A percentile compares a stretch with the other conserved stretches of the same genome.
Conservation (phyloP, 2,797 vertebrate genomes). For the Amazona finschi region DNA sequence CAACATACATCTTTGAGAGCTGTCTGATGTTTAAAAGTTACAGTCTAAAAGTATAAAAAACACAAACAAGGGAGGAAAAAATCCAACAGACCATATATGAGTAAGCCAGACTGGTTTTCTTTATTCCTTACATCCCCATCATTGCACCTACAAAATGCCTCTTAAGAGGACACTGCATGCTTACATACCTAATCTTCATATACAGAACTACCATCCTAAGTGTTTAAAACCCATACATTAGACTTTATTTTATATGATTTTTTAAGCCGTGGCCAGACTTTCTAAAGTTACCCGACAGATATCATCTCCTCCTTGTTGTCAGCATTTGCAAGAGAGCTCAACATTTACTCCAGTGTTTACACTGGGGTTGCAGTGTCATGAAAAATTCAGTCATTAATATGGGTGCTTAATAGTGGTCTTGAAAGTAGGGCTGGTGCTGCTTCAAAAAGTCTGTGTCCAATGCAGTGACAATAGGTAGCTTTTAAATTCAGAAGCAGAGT, state of each 20-base stretch:
- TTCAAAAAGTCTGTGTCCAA: background rate
- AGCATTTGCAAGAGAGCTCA: background rate
- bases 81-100: background rate
- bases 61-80: background rate
- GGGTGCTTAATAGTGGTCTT: background rate
- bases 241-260: background rate
- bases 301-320: background rate
- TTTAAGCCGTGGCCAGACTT: background rate
- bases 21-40: background rate
- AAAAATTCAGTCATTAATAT: background rate
- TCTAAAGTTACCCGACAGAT: background rate
- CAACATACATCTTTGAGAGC: background rate
- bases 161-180: background rate
- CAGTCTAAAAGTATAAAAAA: background rate
- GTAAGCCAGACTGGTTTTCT: background rate
- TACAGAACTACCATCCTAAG: background rate
- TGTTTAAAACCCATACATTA: background rate
- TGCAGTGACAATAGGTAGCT: background rate
- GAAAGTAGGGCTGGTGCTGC: background rate
- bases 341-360: background rate
- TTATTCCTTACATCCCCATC: background rate
- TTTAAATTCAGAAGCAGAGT: slow-evolving; percentile 17
- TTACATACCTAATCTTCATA: background rate
- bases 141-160: background rate
- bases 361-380: background rate